Percentiles rank a stretch among this genome's conserved stretches.
phyloP scores from a whole-genome alignment of 2,888 invertebrate species.

The Parnassius apollo region DNA sequence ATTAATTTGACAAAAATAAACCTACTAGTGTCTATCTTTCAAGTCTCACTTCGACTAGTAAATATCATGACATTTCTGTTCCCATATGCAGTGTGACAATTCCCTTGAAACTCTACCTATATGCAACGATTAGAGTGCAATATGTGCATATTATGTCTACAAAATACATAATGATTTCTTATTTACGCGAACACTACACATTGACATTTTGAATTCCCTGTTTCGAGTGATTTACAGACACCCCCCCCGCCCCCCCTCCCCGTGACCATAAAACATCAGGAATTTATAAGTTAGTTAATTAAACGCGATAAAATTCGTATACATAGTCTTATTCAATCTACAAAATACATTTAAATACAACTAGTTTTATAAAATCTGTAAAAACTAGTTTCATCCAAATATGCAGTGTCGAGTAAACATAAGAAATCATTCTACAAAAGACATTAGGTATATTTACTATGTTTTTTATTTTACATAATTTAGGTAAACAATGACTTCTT shows the following conservation, averaged over 20 bases:
- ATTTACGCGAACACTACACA: not conserved
- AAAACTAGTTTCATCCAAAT: no score
- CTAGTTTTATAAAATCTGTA: not conserved
- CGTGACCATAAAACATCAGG: no score
- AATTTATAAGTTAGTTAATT: no score
- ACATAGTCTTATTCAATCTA: not conserved
- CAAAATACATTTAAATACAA: not conserved
- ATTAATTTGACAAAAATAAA: not conserved
- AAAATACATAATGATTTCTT: not conserved
- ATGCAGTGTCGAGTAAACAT: no score
- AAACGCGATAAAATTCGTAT: no score
- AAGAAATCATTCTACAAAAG: no score
- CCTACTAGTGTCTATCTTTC: not conserved
- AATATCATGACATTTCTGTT: conserved; percentile 5
- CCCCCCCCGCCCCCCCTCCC: no score
- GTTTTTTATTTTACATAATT: no score
- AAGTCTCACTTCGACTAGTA: conserved; percentile 2
- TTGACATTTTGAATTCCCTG: no score
- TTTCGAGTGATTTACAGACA: no score
- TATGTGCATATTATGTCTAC: conserved; percentile 1
- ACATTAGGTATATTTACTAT: no score
- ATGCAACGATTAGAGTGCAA: conserved; percentile 6
- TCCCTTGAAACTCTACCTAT: not conserved
- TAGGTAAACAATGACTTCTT: no score
- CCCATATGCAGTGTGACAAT: not conserved